Base-by-base conservation (phyloP, 2,113 vertebrate species). In the Bettongia penicillata region DNA sequence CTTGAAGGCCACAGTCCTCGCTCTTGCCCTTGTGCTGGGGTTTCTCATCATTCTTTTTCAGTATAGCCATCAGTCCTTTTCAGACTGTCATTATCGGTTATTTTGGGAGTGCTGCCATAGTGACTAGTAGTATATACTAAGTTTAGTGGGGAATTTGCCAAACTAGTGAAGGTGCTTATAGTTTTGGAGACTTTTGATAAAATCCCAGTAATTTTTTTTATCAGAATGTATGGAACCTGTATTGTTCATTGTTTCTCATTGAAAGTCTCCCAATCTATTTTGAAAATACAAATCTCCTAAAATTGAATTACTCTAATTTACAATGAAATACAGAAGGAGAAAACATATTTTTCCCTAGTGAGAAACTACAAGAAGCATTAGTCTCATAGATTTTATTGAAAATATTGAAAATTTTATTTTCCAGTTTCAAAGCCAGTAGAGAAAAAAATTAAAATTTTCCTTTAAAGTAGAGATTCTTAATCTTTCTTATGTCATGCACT, bases 341-440 rank as follows among this genome's bases (percentile, higher is more conserved):
- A 94, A 95, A 53, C 24, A 53, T 96, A 96, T 96, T 95, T 93
- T 96, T 93, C 90, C 91, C 95, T 51, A 90, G 57, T 55, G 92
- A 96, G 94, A 96, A 91, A 93, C 95, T 95, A 57, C 94, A 96
- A 96, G 50, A 89, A 57, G 9, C 49, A 49, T 90, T 26, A 50
- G 90, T 89, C 84, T 97, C 53, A 47, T 93, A 91, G 89, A 96
- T 53, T 97, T 16, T 95, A 16, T 84, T 93, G 94, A 68, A 92
- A 94, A 94, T 91, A 94, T 51, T 47, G 8, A 51, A 77, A 96
- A 68, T 91, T 94, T 90, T 95, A 95, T 96, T 97, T 96, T 93
- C 96, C 31, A 89, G 31, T 19, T 23, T 90, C 68, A 94, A 94
- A 92, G 93, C 77, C 84, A 96, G 61, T 93, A 91, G 57, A 48